Conservation (phyloP, 2,888 invertebrate species). For the Brachyptera risi region DNA sequence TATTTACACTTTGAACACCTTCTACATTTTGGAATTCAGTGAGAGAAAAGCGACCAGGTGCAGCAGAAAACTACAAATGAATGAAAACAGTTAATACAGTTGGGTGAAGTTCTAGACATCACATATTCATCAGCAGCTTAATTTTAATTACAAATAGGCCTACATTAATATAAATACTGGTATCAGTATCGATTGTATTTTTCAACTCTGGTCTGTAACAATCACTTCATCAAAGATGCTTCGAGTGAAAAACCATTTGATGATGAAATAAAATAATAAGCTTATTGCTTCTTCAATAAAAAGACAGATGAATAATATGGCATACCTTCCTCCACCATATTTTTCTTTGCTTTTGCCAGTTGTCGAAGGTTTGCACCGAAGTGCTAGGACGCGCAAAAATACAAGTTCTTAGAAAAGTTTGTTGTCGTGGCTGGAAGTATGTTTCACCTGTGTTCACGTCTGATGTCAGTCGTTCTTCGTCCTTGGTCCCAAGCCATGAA, state of each 20-base stretch:
- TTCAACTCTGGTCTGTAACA: too few species aligned
- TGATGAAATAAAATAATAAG: too few species aligned
- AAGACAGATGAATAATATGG: too few species aligned
- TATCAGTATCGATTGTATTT: too few species aligned
- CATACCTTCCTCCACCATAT: constrained; percentile 81
- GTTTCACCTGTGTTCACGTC: not conserved
- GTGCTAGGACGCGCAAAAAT: constrained; percentile 34
- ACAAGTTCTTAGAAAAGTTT: constrained; percentile 33
- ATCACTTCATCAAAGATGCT: too few species aligned
- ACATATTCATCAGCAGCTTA: too few species aligned
- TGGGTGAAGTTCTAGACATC: too few species aligned
- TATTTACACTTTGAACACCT: constrained; percentile 51
- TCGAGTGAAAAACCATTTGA: too few species aligned
- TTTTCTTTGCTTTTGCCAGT: constrained; percentile 71
- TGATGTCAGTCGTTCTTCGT: not conserved
- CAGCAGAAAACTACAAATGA: constrained; percentile 61
- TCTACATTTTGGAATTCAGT: constrained; percentile 52
- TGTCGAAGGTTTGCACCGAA: constrained; percentile 61
- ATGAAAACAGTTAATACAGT: too few species aligned
- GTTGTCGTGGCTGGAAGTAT: constrained; percentile 29
- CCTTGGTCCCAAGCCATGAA: constrained; percentile 35
- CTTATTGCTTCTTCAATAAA: too few species aligned
- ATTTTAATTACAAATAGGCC: too few species aligned
- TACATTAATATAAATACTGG: too few species aligned
- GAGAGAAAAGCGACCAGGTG: constrained; percentile 65